Base-by-base conservation (phyloP, 2,113 vertebrate genomes). In the Synodontis membranacea region DNA sequence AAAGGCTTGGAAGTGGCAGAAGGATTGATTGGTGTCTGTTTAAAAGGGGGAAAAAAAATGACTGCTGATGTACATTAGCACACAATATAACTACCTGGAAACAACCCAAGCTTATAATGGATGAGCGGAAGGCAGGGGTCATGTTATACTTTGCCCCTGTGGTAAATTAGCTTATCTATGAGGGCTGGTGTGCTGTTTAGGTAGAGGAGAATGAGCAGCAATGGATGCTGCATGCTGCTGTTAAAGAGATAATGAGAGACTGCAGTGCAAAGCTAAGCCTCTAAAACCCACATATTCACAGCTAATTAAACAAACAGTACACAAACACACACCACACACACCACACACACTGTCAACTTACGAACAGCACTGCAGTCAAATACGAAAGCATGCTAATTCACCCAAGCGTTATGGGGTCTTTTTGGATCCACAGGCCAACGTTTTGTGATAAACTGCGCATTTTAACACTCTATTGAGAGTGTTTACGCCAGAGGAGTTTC, bases 201-300 rank as follows among this genome's bases (percentile, higher is more conserved):
- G 34, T 88, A 28, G 66, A 83, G 81, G 68, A 81, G 64, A 81
- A 85, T 56, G 60, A 82, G 28, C 83, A 56, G 68, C 31, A 54
- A 52, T 6, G 86, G 42, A 60, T 58, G 54, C 79, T 80, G 88
- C 85, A 72, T 4, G 42, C 80, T 85, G 86, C 54, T 87, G 80
- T 79, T 85, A 84, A 84, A 52, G 83, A 86, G 86, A 89, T 89
- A 88, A 88, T 86, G 72, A 89, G 85, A 86, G 84, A 87, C 85
- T 87, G 46, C 64, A 82, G 86, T 89, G 83, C 42, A 74, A 81
- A 50, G 52, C 84, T 84, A 89, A 89, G 88, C 84, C 74, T 82
- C 74, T 85, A 54, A 80, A 86, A 87, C 85, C 86, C 86, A 80
- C 88, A 86, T 66, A 89, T 86, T 89, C 86, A 86, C 86, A 82